Percentiles rank a stretch among this genome's conserved stretches.
Evolutionary conservation across 2,888 invertebrate species (phyloP).

Genomic region (Cataglyphis rosenhaueri): DNA sequence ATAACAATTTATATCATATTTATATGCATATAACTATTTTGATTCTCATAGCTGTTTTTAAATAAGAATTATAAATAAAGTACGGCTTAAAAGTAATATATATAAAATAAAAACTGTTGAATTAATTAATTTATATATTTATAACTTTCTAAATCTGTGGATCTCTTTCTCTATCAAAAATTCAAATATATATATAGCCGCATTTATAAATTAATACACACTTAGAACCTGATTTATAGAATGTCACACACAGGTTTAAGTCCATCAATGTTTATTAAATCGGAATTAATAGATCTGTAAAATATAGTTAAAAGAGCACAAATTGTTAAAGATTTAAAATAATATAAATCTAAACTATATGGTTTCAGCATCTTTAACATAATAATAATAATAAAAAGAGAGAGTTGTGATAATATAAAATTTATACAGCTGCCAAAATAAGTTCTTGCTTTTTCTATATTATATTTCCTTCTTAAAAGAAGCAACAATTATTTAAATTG

Average conservation of each 20-base stretch:
- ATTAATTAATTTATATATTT: neutral
- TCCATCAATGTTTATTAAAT: neutral
- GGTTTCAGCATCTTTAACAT: neutral
- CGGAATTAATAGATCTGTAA: neutral
- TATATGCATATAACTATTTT: neutral
- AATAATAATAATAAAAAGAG: neutral
- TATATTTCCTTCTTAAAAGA: conserved; percentile 40
- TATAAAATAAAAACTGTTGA: neutral
- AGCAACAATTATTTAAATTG: conserved; percentile 31
- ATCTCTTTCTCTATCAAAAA: neutral
- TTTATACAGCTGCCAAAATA: conserved; percentile 9
- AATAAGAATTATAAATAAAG: neutral
- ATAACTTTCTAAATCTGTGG: neutral
- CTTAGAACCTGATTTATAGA: neutral
- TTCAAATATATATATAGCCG: neutral
- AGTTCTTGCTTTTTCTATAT: conserved; percentile 21
- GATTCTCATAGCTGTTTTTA: conserved; percentile 19
- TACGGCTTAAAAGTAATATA: neutral
- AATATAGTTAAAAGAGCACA: neutral
- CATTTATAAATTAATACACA: neutral
- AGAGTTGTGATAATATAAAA: conserved; percentile 2
- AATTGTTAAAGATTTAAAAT: neutral
- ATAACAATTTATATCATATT: conserved; percentile 4
- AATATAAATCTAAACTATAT: conserved; percentile 1
- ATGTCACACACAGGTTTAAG: neutral